Evolutionary conservation across 53 echinoderm and acorn worm species (phyloP), one percentile per base, ranked within the genome.

Genomic region (Glandiceps talaboti): DNA sequence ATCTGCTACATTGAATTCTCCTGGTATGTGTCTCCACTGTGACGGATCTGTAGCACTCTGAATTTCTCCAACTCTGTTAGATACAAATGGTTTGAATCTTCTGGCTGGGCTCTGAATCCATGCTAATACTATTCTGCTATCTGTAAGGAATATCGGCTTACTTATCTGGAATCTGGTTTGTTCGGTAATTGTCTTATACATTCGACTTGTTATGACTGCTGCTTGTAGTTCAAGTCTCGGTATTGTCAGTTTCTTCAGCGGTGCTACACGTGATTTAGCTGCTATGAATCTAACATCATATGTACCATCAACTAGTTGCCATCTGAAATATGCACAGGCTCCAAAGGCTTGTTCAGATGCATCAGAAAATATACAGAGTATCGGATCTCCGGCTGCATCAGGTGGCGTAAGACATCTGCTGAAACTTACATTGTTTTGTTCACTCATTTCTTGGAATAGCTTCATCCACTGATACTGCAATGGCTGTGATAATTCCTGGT

Each of bases 1-100:
- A 32, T 90, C 87, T 26, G 90, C 86, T 73, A 78, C 81, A 32
- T 87, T 88, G 28, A 80, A 1, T 81, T 32, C n/a, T n/a, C n/a
- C n/a, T n/a, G 88, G 88, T 14, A 91, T 79, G 33, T 92, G 85
- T 33, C 29, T 73, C 89, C 89, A 92, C 29, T 85, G 74, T 0
- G 0, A 0, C 26, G 73, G 84, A 32, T 84, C 29, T 0, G 84
- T 73, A 1, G 0, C 32, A 27, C 14, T 84, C 74, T 85, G 85
- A 26, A 80, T 75, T 29, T 85, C 80, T 0, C 79, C 33, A 0
- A 85, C 27, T 26, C 85, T 79, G 0, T 75, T 33, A 30, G 85
- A 74, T 25, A 84, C 80, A 33, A 84, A 84, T 82, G 85, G 80
- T 74, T 85, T 85, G 33, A 33, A 85, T 0, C 31, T 28, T 33